Base-by-base conservation (phyloP, 1,140 invertebrate species). In the Heliconius melpomene region DNA sequence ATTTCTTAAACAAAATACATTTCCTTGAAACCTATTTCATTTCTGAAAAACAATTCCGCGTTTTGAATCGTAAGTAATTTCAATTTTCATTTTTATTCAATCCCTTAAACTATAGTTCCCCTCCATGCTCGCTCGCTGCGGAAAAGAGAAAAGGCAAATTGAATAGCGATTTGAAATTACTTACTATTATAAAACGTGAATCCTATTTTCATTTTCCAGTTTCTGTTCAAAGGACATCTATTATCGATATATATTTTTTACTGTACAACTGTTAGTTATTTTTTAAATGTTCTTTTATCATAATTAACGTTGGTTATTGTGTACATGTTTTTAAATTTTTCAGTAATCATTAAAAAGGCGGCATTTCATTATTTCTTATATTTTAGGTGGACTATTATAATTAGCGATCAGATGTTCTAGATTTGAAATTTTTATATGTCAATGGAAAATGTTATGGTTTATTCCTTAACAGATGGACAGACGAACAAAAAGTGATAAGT, bases 101-200 rank as follows among this genome's bases (percentile, higher is more conserved):
- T 78, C 77, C 71, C 54, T 52, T 74, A 71, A 78, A 78, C 72
- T 73, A 74, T 71, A 78, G 23, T 78, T 66, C 54, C 52, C 76
- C 54, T 54, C 72, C 52, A 29, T 72, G 77, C 52, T 78, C 36
- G 72, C 38, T 66, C 71, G 66, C 26, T 72, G 46, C 77, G 71
- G 77, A 29, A 66, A 46, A 66, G 71, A 74, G 71, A 74, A 74
- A 78, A 74, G 77, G 70, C 52, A 78, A 78, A 78, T 74, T 74
- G 77, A 78, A 78, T 74, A 66, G 13, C 46, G 77, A 78, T 78
- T 78, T 72, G 60, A 78, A 78, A 78, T 78, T 78, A 78, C 77
- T 78, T 40, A 78, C 77, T 74, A 78, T 78, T 78, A 78, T 78
- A 72, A 78, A 78, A 73, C 26, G 77, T 38, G 77, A 78, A 78